Evolutionary conservation across 2,888 invertebrate genomes (phyloP).

Genomic region (Cenopis cana): DNA sequence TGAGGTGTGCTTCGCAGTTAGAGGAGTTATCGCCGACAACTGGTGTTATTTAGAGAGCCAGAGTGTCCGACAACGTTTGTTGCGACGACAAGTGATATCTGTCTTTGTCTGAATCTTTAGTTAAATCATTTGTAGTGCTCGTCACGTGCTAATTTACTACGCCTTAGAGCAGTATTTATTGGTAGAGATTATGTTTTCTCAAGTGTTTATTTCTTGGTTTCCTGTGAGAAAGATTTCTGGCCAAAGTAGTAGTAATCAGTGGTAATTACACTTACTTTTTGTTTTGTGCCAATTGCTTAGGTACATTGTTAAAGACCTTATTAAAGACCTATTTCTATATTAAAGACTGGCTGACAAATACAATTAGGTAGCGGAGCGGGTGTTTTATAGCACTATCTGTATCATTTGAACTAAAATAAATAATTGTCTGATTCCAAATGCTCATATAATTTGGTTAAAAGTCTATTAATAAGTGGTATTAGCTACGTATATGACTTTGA

Average conservation of each 20-base stretch:
- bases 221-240: background rate
- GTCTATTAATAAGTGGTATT: no score
- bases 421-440: background rate
- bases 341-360: no score
- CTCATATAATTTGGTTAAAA: background rate
- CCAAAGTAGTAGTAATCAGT: no score
- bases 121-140: conserved; percentile 73
- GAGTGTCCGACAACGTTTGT: conserved; percentile 69
- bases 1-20: conserved; percentile 54
- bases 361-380: no score
- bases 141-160: conserved; percentile 57
- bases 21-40: conserved; percentile 70
- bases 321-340: no score
- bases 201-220: background rate
- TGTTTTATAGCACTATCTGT: background rate
- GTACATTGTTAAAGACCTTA: no score
- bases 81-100: conserved; percentile 78
- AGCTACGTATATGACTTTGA: background rate
- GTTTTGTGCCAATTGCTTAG: no score
- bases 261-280: no score
- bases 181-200: conserved; percentile 13
- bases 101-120: conserved; percentile 69
- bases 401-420: no score
- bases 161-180: conserved; percentile 29
- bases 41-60: conserved; percentile 68